These are phyloP conservation scores for Regulus satrapa DNA, from an alignment of 2,113 vertebrate genomes.

Conservation along the genomic window DNA sequence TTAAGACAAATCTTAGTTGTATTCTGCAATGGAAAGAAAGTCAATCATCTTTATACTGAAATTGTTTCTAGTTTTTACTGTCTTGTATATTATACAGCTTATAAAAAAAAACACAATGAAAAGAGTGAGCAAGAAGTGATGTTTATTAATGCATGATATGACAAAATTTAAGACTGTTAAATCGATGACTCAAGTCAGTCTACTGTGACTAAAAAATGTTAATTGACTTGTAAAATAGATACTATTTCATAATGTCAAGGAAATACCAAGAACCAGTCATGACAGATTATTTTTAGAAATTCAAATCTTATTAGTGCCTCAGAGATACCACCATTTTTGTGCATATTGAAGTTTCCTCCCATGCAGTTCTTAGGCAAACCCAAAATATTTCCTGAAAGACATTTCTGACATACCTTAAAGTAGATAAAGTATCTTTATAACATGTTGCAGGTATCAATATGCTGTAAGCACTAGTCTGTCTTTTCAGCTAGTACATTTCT, in stretches of 20 bases:
- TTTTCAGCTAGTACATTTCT: not conserved
- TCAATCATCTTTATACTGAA: not conserved
- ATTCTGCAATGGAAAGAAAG: not conserved
- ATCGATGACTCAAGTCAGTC: not conserved
- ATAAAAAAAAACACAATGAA: too few relatives aligned
- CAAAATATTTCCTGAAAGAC: not conserved
- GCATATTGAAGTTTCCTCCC: not conserved
- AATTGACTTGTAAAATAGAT: not conserved
- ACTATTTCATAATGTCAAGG: not conserved
- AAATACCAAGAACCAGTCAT: not conserved
- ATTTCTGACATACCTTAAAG: not conserved
- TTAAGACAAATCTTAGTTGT: not conserved
- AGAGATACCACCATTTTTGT: not conserved
- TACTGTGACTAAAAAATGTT: not conserved
- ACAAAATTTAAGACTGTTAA: not conserved
- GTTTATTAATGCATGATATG: not conserved
- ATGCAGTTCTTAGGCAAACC: not conserved
- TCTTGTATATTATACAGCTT: not conserved
- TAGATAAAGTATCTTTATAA: not conserved
- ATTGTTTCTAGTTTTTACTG: not conserved
- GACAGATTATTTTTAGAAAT: not conserved
- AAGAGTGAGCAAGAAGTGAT: not conserved
- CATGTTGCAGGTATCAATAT: not conserved
- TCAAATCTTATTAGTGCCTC: not conserved
- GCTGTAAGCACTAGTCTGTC: not conserved